These are phyloP conservation scores for Stomorhina lunata DNA, from an alignment of 2,888 invertebrate species.

Conservation along the genomic window DNA sequence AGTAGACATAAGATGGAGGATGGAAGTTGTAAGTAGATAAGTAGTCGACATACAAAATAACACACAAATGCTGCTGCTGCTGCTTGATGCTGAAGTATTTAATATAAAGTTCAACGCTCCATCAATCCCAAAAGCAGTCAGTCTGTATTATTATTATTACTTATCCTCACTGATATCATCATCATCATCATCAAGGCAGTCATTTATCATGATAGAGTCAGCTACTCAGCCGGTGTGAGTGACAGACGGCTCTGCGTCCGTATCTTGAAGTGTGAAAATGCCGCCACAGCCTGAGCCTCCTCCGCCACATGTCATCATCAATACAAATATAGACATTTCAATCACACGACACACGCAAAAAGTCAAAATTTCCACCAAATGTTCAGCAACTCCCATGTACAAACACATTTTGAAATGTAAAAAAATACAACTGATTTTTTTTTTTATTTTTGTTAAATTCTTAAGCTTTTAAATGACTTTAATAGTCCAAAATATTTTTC, in stretches of 20 bases:
- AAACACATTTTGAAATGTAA: constrained; percentile 70
- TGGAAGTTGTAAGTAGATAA: too few relatives aligned
- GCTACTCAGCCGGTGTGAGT: constrained; percentile 52
- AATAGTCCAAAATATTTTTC: too few relatives aligned
- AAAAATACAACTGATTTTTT: background rate
- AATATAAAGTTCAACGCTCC: too few relatives aligned
- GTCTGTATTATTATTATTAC: background rate
- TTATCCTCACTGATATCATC: constrained; percentile 9
- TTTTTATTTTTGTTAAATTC: background rate
- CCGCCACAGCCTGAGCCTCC: too few relatives aligned
- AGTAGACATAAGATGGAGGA: too few relatives aligned
- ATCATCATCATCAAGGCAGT: constrained; percentile 52
- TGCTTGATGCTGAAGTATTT: too few relatives aligned
- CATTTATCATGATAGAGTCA: background rate
- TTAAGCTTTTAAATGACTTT: background rate
- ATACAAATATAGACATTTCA: constrained; percentile 73
- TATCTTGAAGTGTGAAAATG: constrained; percentile 53
- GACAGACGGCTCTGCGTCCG: constrained; percentile 35
- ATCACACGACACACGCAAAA: constrained; percentile 75
- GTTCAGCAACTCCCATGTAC: constrained; percentile 74
- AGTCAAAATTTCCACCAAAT: constrained; percentile 74
- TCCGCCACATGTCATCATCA: constrained; percentile 74
- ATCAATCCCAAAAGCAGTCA: too few relatives aligned
- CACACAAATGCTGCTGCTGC: background rate
- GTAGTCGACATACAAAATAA: background rate